These are phyloP conservation scores for Phyllotis vaccarum DNA, from an alignment of 2,797 vertebrate genomes.

Conservation along the genomic window DNA sequence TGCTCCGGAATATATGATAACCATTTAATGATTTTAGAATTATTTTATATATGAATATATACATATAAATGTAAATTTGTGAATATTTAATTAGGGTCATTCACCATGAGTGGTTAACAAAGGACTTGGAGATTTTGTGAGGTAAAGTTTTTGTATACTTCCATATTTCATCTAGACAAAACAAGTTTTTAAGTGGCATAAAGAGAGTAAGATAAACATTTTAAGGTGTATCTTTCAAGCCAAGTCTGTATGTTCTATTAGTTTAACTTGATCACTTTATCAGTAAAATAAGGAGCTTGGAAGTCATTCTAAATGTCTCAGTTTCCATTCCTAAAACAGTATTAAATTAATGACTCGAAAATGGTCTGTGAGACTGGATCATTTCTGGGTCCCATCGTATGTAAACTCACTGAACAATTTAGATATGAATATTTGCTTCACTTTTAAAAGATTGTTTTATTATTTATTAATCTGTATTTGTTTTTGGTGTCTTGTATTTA, in stretches of 20 bases:
- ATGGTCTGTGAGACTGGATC: background rate
- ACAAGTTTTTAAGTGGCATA: background rate
- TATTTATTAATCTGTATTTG: background rate
- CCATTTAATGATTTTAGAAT: background rate
- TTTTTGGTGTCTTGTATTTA: background rate
- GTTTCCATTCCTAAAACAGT: background rate
- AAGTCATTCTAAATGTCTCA: background rate
- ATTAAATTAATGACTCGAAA: constrained; percentile 1
- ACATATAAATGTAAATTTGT: background rate
- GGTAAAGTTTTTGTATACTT: background rate
- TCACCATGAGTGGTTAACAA: background rate
- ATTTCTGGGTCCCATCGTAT: background rate
- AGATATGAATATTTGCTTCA: background rate
- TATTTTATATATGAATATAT: background rate
- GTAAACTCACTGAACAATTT: background rate
- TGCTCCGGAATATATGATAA: background rate
- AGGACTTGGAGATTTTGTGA: background rate
- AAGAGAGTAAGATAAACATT: background rate
- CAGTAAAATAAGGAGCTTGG: constrained; percentile 22
- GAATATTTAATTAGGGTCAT: background rate
- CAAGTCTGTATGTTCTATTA: background rate
- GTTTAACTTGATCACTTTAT: background rate
- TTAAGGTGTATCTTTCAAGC: constrained; percentile 7
- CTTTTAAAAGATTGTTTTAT: background rate
- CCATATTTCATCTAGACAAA: background rate